phyloP scores from a whole-genome alignment of 2,797 vertebrate genomes.

The Vespertilio murinus region DNA sequence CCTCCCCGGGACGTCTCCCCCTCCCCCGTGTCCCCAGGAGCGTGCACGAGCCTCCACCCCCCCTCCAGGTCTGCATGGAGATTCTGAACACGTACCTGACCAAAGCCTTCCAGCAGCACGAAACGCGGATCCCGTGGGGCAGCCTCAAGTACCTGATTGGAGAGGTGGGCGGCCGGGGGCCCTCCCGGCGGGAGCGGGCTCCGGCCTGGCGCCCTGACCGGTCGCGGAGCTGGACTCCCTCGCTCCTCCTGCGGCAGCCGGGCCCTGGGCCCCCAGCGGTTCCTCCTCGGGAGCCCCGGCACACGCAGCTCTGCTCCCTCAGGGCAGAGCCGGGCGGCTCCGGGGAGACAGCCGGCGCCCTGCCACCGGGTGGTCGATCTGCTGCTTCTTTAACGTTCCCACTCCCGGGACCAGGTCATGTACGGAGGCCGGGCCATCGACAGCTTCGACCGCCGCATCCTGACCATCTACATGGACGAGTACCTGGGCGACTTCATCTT shows the following conservation, averaged over 20 bases:
- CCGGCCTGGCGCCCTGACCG: neutral
- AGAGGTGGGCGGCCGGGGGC: constrained; percentile 86
- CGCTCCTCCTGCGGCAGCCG: neutral
- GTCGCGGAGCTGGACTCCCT: too few species aligned
- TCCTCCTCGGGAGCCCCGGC: neutral
- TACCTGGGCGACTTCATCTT: constrained; percentile 97
- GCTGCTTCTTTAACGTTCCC: too few species aligned
- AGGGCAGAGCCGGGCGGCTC: too few species aligned
- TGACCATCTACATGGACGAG: constrained; percentile 95
- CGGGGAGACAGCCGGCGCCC: too few species aligned
- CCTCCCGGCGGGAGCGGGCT: neutral
- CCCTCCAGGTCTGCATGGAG: constrained; percentile 93
- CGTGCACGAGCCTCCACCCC: too few species aligned
- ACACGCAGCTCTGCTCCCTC: accelerated
- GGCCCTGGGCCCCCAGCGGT: too few species aligned
- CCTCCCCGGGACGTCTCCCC: too few species aligned
- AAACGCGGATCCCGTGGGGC: constrained; percentile 93
- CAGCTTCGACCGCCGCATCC: constrained; percentile 96
- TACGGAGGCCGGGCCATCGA: constrained; percentile 95
- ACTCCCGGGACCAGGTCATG: constrained; percentile 90
- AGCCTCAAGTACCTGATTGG: constrained; percentile 97
- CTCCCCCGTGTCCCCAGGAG: too few species aligned
- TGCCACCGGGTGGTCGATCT: too few species aligned
- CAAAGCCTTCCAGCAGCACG: constrained; percentile 90
- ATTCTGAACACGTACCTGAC: constrained; percentile 95